phyloP scores from a whole-genome alignment of 2,888 invertebrate genomes.

The Brachyptera risi region DNA sequence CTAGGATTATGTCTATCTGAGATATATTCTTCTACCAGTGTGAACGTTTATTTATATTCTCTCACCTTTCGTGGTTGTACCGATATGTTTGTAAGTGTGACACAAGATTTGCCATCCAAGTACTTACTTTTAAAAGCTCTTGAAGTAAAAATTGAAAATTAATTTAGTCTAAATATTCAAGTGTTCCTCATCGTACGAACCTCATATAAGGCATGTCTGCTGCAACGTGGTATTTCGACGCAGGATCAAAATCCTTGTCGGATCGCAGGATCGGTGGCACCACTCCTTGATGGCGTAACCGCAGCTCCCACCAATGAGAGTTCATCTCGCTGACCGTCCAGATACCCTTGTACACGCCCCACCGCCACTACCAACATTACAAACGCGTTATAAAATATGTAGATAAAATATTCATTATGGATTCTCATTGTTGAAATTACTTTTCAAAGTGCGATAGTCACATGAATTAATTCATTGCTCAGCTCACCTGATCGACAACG shows the following conservation, averaged over 20 bases:
- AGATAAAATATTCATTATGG: too few species aligned
- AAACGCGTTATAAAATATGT: background rate
- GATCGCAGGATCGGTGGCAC: slow-evolving; percentile 64
- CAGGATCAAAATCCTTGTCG: slow-evolving; percentile 77
- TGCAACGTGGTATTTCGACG: slow-evolving; percentile 76
- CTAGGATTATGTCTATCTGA: too few species aligned
- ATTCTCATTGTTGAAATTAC: too few species aligned
- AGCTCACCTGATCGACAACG: slow-evolving; percentile 75
- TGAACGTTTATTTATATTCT: too few species aligned
- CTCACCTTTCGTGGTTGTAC: background rate
- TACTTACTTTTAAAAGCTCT: background rate
- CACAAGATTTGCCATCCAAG: background rate
- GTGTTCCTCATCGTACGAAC: too few species aligned
- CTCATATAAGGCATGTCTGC: slow-evolving; percentile 58
- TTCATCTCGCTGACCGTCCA: slow-evolving; percentile 60
- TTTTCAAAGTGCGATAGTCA: too few species aligned
- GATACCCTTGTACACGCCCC: slow-evolving; percentile 72
- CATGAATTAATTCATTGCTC: too few species aligned
- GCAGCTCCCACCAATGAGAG: slow-evolving; percentile 70
- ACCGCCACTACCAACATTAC: slow-evolving; percentile 62
- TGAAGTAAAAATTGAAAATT: too few species aligned
- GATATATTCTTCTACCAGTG: too few species aligned
- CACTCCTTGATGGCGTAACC: slow-evolving; percentile 67
- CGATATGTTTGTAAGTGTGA: too few species aligned
- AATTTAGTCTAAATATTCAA: too few species aligned